Conservation (phyloP, 1,140 invertebrate genomes). For the Drosophila punjabiensis region DNA sequence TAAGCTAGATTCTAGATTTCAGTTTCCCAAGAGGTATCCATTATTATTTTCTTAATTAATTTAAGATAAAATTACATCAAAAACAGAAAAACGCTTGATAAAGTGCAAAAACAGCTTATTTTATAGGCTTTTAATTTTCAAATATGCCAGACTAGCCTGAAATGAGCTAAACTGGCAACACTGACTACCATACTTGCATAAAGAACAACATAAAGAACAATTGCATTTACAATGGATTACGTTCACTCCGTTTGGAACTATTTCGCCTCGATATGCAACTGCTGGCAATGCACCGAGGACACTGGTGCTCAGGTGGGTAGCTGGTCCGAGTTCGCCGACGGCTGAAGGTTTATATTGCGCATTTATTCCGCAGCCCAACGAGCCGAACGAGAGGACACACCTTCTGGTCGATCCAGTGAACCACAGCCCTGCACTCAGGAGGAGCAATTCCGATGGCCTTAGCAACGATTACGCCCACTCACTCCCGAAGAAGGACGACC, state of each 20-base stretch:
- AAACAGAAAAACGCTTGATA: too few species aligned
- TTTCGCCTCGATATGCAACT: constrained; percentile 74
- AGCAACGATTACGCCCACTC: constrained; percentile 88
- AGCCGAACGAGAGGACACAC: constrained; percentile 89
- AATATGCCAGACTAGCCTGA: too few species aligned
- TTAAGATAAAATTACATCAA: too few species aligned
- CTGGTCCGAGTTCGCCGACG: too few species aligned
- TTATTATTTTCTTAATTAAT: too few species aligned
- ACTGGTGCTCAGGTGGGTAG: constrained; percentile 85
- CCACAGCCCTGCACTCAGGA: constrained; percentile 88
- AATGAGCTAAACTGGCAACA: too few species aligned
- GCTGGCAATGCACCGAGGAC: constrained; percentile 86
- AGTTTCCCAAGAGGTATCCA: too few species aligned
- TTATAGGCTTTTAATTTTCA: too few species aligned
- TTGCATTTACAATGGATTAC: constrained; percentile 70
- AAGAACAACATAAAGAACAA: constrained; percentile 41
- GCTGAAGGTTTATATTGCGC: not conserved
- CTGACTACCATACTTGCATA: constrained; percentile 6
- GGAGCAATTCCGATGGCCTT: constrained; percentile 89
- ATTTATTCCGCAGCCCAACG: constrained; percentile 70
- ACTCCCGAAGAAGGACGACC: constrained; percentile 93
- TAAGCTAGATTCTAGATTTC: too few species aligned
- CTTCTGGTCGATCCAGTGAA: constrained; percentile 89
- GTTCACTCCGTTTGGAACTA: constrained; percentile 75
- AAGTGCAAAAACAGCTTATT: too few species aligned